Conservation (phyloP, 2,797 vertebrate species). For the Emydoidea blandingii region DNA sequence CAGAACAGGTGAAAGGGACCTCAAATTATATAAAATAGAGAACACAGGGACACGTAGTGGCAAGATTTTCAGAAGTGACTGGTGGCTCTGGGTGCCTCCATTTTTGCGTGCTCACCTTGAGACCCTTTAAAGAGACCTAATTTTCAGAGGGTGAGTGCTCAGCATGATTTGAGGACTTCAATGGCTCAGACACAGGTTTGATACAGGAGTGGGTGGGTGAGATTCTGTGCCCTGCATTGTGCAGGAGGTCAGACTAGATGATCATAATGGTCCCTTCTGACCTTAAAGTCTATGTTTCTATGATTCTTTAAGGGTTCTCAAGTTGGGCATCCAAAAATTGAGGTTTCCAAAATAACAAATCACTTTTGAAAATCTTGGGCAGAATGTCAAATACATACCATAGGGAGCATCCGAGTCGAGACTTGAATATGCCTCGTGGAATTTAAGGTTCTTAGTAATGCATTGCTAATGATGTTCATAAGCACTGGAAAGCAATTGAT, state of each 20-base stretch:
- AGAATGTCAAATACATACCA: background rate
- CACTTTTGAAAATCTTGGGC: background rate
- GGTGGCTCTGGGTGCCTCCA: too few species aligned
- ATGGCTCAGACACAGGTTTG: too few species aligned
- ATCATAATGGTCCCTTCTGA: too few species aligned
- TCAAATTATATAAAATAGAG: background rate
- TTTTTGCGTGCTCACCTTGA: background rate
- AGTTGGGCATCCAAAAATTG: background rate
- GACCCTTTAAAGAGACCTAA: background rate
- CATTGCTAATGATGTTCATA: slow-evolving; percentile 88
- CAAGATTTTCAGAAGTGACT: background rate
- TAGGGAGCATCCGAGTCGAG: slow-evolving; percentile 68
- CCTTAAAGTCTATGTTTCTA: too few species aligned
- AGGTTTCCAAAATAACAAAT: background rate
- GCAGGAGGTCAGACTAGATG: too few species aligned
- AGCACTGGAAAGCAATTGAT: slow-evolving; percentile 87
- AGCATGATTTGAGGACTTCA: background rate
- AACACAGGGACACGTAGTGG: background rate
- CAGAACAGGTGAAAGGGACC: background rate
- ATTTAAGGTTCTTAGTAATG: slow-evolving; percentile 84
- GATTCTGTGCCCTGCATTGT: too few species aligned
- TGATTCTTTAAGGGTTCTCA: background rate
- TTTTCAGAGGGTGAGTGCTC: background rate
- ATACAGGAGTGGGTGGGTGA: too few species aligned
- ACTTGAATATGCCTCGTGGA: slow-evolving; percentile 79